phyloP scores from a whole-genome alignment of 2,113 vertebrate genomes.

The Istiophorus platypterus region DNA sequence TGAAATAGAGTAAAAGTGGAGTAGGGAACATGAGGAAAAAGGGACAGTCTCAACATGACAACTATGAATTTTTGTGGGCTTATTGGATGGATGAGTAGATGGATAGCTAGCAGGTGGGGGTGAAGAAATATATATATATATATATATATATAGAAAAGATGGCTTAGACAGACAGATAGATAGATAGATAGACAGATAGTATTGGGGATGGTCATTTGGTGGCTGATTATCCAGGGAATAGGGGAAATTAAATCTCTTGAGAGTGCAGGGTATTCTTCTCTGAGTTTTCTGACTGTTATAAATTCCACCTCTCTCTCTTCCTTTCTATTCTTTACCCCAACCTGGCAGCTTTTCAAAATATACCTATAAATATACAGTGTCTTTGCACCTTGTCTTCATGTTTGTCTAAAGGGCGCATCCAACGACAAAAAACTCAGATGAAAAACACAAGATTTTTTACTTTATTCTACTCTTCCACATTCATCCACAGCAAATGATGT shows the following conservation, averaged over 20 bases:
- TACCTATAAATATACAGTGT: slow-evolving; percentile 72
- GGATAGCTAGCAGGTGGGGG: too few species aligned
- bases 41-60: too few species aligned
- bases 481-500: slow-evolving; percentile 63
- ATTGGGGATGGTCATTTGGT: slow-evolving; percentile 59
- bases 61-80: too few species aligned
- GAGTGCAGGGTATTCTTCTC: slow-evolving; percentile 53
- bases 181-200: not conserved
- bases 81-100: too few species aligned
- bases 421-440: slow-evolving; percentile 28
- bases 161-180: too few species aligned
- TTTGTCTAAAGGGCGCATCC: slow-evolving; percentile 64
- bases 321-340: slow-evolving; percentile 36
- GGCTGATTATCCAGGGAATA: slow-evolving; percentile 69
- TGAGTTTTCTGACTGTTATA: slow-evolving; percentile 36
- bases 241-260: slow-evolving; percentile 72
- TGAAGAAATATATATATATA: too few species aligned
- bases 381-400: slow-evolving; percentile 68
- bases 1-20: not conserved
- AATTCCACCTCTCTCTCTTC: slow-evolving; percentile 37
- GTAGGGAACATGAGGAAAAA: too few species aligned
- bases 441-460: slow-evolving; percentile 53
- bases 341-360: slow-evolving; percentile 64
- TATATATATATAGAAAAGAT: not conserved
- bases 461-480: slow-evolving; percentile 29